Base-by-base conservation (phyloP, 1,140 invertebrate genomes). In the Amyelois transitella region DNA sequence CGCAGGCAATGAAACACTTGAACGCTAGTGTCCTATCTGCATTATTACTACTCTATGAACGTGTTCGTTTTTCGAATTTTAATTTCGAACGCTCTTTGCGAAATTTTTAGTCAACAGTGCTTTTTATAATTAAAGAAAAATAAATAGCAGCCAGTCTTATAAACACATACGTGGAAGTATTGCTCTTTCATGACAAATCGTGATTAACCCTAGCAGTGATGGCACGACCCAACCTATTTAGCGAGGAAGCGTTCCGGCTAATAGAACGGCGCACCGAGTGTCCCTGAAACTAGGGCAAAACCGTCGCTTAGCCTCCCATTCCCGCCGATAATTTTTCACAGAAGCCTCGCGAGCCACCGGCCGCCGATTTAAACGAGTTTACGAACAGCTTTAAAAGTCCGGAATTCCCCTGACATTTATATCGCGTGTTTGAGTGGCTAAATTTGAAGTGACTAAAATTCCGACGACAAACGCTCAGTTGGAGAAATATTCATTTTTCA, bases 401-500 rank as follows among this genome's bases (percentile, higher is more conserved):
- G 18, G 32, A 48, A 48, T 21, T 21, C 20, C 20, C 20, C 10
- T 1, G 20, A 48, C 43, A 20, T 38, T 47, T 32, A 28, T 54
- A 54, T 28, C 43, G 43, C 5, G 28, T 43, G 51, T 53, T 53
- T 60, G 60, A 53, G 60, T 55, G 62, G 52, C 52, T 43, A 64
- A 71, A 61, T 62, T 70, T 63, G 53, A 53, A 56, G 53, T 58
- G 59, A 57, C 65, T 63, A 60, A 56, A 72, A 67, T 65, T 64
- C 47, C 25, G 51, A 22, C 53, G 49, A 66, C 52, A 53, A 49
- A 66, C 51, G 52, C 59, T 75, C 60, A 60, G 62, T 53, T 67
- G 68, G 63, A 68, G 72, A 76, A 78, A 73, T 74, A 76, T 80
- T 78, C 73, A 77, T 77, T 77, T 82, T 80, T 75, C 67, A 76